Evolutionary conservation across 2,797 vertebrate species (phyloP).

Genomic region (Macrochelys suwanniensis): DNA sequence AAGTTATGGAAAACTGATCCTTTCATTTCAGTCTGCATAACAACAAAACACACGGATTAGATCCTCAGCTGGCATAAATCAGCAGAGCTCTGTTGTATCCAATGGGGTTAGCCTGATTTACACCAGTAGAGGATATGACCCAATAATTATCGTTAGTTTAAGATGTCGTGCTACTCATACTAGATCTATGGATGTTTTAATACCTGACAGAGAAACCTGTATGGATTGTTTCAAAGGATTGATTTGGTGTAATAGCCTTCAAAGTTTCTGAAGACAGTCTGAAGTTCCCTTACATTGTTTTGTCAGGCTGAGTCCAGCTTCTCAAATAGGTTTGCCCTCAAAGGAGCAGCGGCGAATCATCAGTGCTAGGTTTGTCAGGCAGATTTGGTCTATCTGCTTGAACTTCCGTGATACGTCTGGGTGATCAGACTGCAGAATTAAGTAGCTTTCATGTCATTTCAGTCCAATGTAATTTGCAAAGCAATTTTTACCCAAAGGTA

Average conservation of each 20-base stretch:
- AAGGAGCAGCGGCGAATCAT: background rate
- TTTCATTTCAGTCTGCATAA: background rate
- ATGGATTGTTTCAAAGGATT: background rate
- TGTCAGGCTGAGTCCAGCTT: background rate
- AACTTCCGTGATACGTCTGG: conserved; percentile 88
- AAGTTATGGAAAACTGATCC: background rate
- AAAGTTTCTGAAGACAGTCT: background rate
- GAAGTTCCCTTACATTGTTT: conserved; percentile 1
- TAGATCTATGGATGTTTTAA: background rate
- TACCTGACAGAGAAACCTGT: background rate
- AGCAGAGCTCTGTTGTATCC: background rate
- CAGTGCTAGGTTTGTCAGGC: conserved; percentile 83
- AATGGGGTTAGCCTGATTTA: background rate
- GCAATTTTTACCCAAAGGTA: conserved; percentile 85
- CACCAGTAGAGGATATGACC: background rate
- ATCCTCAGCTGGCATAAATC: background rate
- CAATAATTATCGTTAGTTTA: background rate
- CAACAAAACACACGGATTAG: background rate
- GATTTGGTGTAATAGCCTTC: background rate
- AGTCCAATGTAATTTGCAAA: conserved; percentile 89
- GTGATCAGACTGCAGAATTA: conserved; percentile 90
- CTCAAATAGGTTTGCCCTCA: background rate
- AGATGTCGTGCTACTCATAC: background rate
- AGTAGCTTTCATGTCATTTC: conserved; percentile 89
- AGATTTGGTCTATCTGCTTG: conserved; percentile 81